Evolutionary conservation across 2,113 vertebrate species (phyloP).

Genomic region (Charina bottae): DNA sequence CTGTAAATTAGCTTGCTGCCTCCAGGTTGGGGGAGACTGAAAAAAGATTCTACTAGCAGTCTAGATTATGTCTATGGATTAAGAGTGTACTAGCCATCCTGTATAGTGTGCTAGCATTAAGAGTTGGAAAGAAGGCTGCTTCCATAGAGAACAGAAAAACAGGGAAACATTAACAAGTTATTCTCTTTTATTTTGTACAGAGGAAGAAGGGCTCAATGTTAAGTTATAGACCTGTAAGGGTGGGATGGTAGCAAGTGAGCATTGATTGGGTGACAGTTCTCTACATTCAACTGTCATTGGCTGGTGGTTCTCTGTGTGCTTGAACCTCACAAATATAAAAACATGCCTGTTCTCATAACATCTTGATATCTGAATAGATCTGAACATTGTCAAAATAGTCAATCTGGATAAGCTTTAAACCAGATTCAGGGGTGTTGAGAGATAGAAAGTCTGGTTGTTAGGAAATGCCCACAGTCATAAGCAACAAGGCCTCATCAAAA

Average conservation of each 20-base stretch:
- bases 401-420: not conserved
- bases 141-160: not conserved
- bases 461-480: not conserved
- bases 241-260: not conserved
- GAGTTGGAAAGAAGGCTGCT: not conserved
- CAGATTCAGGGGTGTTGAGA: not conserved
- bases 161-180: not conserved
- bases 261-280: not conserved
- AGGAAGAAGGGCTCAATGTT: not conserved
- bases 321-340: not conserved
- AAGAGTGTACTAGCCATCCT: not conserved
- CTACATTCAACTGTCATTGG: not conserved
- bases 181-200: not conserved
- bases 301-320: not conserved
- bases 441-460: not conserved
- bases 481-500: not conserved
- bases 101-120: not conserved
- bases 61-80: not conserved
- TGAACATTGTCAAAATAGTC: not conserved
- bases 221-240: not conserved
- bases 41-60: not conserved
- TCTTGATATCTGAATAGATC: not conserved
- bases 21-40: not conserved
- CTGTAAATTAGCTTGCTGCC: not conserved
- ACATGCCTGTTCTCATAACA: not conserved